These are phyloP conservation scores for Myrmecobius fasciatus DNA, from an alignment of 2,113 vertebrate genomes.

Conservation along the genomic window DNA sequence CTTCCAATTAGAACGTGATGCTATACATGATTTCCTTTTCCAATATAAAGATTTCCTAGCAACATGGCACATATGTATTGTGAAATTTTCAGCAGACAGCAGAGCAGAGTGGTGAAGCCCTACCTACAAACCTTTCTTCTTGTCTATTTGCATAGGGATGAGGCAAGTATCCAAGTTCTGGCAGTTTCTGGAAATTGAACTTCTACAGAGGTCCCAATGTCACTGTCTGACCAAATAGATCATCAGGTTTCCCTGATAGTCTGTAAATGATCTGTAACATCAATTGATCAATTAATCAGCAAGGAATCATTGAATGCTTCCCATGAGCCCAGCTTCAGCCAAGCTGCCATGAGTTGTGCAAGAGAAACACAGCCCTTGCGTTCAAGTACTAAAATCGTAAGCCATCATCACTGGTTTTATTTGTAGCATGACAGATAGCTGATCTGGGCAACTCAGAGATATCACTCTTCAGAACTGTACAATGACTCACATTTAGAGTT, in stretches of 20 bases:
- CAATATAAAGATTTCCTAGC: not conserved
- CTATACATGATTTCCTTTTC: not conserved
- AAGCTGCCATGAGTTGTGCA: not conserved
- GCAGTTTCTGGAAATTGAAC: not conserved
- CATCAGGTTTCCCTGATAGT: not conserved
- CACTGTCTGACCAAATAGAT: not conserved
- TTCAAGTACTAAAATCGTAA: not conserved
- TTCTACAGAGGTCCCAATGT: not conserved
- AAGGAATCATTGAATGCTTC: not conserved
- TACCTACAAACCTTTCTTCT: not conserved
- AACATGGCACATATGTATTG: not conserved
- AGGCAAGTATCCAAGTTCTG: not conserved
- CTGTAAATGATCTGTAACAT: not conserved
- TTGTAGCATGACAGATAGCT: not conserved
- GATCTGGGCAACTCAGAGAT: not conserved
- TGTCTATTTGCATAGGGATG: not conserved
- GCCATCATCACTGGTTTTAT: not conserved
- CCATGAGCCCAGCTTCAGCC: not conserved
- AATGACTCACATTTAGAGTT: not conserved
- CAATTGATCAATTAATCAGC: not conserved
- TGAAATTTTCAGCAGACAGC: not conserved
- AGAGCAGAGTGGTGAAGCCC: not conserved
- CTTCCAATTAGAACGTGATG: not conserved
- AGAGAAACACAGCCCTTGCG: not conserved
- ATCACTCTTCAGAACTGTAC: not conserved